Percentiles rank a stretch among this genome's conserved stretches.
Conservation (phyloP, 2,113 vertebrate species). For the Pan troglodytes region NHGRI_mPanTro3-v2.1_pri NC_072416.2:77115501-77116000, state of each 20-base stretch:
- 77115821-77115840: neutral
- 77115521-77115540: neutral
- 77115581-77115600: neutral
- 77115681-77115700: neutral
- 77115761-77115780: neutral
- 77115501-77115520: neutral
- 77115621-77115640: neutral
- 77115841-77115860: neutral
- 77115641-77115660: neutral
- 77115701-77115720: neutral
- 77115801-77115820: neutral
- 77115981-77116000: neutral
- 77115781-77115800: neutral
- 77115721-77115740: neutral
- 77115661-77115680: neutral
- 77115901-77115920: neutral
- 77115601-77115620: neutral
- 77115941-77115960: neutral
- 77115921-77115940: neutral
- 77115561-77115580: neutral
- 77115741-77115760: neutral
- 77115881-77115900: neutral
- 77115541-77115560: neutral
- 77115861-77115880: neutral
- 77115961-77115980: neutral